Base-by-base conservation (phyloP, 2,888 invertebrate species). In the Prenolepis imparis region DNA sequence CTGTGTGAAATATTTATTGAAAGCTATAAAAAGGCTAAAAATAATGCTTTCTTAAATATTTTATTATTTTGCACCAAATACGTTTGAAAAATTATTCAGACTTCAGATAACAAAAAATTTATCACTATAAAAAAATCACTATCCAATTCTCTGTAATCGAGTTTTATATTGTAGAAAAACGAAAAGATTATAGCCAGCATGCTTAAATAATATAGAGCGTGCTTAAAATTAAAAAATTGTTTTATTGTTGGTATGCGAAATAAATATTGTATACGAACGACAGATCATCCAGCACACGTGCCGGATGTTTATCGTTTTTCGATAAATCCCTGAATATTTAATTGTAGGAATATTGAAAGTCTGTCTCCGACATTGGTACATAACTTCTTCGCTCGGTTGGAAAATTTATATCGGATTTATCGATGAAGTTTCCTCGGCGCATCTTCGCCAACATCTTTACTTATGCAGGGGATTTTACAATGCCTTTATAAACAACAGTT, bases 381-480 rank as follows among this genome's bases (percentile, higher is more conserved):
- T 52, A 52, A 52, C n/a, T n/a, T 52, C n/a, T 44, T 44, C 15
- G 1, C 48, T 52, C 2, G n/a, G 0, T 52, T 8, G 8, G 8
- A 52, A 52, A 52, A 52, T 52, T 52, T 18, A 48, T 52, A 52
- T 52, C 48, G n/a, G n/a, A 52, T 52, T 48, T 52, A 52, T 52
- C n/a, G 48, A 52, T 52, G 8, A 52, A 52, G 48, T 52, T 52
- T 52, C 48, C n/a, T 52, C 2, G 8, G n/a, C 8, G n/a, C n/a
- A 52, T 52, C n/a, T 52, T n/a, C 0, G 48, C n/a, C 48, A 52
- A 52, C n/a, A 48, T 48, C 15, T 48, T 48, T 2, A 48, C 48
- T 52, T 52, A 8, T 52, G 48, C n/a, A 52, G 8, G 8, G 8
- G 8, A 52, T 52, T 18, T 52, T 52, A 48, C 18, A 48, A 18